Percentiles rank a stretch among this genome's conserved stretches.
These are phyloP conservation scores for Sprattus sprattus DNA, from an alignment of 2,113 vertebrate species.

Conservation along the genomic window DNA sequence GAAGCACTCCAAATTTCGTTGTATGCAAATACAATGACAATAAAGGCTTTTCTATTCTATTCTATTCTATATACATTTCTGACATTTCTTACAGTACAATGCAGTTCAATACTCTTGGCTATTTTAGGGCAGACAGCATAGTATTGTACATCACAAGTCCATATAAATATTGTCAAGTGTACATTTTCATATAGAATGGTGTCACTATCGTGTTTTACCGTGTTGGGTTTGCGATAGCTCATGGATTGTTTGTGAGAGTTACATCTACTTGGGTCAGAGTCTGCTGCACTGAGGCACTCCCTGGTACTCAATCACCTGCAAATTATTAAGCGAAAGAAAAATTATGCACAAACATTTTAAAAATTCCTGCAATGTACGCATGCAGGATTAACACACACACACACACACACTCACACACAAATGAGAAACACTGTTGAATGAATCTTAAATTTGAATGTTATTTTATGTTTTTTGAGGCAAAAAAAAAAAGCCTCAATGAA, in stretches of 20 bases:
- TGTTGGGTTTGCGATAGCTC: not conserved
- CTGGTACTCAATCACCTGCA: not conserved
- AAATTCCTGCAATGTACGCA: not conserved
- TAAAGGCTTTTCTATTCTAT: too few relatives aligned
- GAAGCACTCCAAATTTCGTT: too few relatives aligned
- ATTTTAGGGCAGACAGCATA: not conserved
- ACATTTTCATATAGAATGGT: not conserved
- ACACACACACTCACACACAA: not conserved
- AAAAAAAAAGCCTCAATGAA: slow-evolving; percentile 27
- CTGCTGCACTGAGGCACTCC: not conserved
- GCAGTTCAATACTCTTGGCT: not conserved
- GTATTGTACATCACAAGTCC: too few relatives aligned
- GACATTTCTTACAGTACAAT: too few relatives aligned
- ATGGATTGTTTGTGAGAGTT: not conserved
- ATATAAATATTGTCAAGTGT: not conserved
- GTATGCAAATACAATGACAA: too few relatives aligned
- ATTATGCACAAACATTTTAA: not conserved
- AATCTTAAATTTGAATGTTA: not conserved
- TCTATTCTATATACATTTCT: not conserved
- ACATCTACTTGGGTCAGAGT: not conserved
- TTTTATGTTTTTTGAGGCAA: not conserved
- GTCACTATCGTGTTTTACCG: not conserved
- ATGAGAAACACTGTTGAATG: not conserved
- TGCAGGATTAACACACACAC: slow-evolving; percentile 1
- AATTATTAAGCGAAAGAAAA: not conserved